Percentiles rank a stretch among this genome's conserved stretches.
phyloP scores from a whole-genome alignment of 2,888 invertebrate genomes.

The Phaedon cochleariae region DNA sequence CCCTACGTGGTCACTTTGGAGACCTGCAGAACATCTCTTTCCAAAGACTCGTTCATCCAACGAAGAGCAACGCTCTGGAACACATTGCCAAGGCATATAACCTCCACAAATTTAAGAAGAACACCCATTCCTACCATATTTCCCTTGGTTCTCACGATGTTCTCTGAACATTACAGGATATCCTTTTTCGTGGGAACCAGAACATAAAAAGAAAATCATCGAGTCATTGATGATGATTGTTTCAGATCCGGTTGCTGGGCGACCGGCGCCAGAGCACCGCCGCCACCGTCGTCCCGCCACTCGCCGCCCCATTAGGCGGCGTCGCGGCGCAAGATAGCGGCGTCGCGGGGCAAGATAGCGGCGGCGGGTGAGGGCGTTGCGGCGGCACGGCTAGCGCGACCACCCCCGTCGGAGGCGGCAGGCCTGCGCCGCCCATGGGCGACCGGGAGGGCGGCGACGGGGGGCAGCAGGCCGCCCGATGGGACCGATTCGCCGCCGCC shows the following conservation, averaged over 20 bases:
- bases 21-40: too few relatives aligned
- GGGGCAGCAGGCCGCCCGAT: slow-evolving; percentile 65
- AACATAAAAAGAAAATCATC: too few relatives aligned
- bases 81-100: too few relatives aligned
- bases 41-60: too few relatives aligned
- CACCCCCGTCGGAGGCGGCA: slow-evolving; percentile 39
- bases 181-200: too few relatives aligned
- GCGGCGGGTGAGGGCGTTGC: slow-evolving; percentile 55
- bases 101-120: too few relatives aligned
- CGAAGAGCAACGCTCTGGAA: too few relatives aligned
- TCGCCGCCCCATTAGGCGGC: neutral
- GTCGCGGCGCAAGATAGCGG: slow-evolving; percentile 35
- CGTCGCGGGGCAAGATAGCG: slow-evolving; percentile 41
- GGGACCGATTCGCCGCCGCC: slow-evolving; percentile 67
- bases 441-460: slow-evolving; percentile 63
- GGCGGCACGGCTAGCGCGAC: slow-evolving; percentile 57
- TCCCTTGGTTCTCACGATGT: too few relatives aligned
- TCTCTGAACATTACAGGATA: too few relatives aligned
- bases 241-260: slow-evolving; percentile 29
- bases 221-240: too few relatives aligned
- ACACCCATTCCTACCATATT: too few relatives aligned
- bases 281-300: neutral
- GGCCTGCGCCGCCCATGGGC: slow-evolving; percentile 65
- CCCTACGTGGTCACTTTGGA: too few relatives aligned
- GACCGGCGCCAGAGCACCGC: neutral